Base-by-base conservation (phyloP, 2,113 vertebrate species). In the Reinhardtius hippoglossoides region DNA sequence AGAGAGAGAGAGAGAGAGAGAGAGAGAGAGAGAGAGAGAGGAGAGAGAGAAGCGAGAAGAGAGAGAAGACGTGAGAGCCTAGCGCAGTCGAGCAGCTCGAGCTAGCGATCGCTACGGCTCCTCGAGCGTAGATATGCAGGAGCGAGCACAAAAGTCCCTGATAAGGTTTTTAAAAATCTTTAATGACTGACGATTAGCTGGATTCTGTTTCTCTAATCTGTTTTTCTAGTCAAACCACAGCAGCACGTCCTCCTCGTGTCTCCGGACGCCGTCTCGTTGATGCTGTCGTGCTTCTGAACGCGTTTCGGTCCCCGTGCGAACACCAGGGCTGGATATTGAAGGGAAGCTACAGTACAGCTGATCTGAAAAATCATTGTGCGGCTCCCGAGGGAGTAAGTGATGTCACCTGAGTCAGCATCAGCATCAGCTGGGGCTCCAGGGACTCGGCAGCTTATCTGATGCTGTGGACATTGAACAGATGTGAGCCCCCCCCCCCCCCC, bases 111-210 rank as follows among this genome's bases (percentile, higher is more conserved):
- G n/a, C n/a, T n/a, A n/a, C n/a, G n/a, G n/a, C n/a, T n/a, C n/a
- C n/a, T n/a, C n/a, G n/a, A n/a, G n/a, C n/a, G n/a, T n/a, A n/a
- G n/a, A n/a, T n/a, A n/a, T n/a, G n/a, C n/a, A n/a, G n/a, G n/a
- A n/a, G n/a, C n/a, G n/a, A n/a, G n/a, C n/a, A n/a, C n/a, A 35
- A 74, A 52, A 42, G 31, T 27, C 2, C 60, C n/a, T 67, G 18
- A 35, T 23, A 56, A 21, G 13, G 3, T 57, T 58, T 69, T 15
- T 26, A 57, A 23, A 54, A 55, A 54, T 57, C 54, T 24, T 9
- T 57, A 15, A 65, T 59, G 21, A 81, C 67, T 65, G 16, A 56
- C 64, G 23, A 27, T 67, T 24, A 5, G 1, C n/a, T 23, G 24
- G 42, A 69, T 66, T 50, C 42, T n/a, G 48, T 71, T 66, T 67